Base-by-base conservation (phyloP, 2,797 vertebrate genomes). In the Epinephelus awoara region DNA sequence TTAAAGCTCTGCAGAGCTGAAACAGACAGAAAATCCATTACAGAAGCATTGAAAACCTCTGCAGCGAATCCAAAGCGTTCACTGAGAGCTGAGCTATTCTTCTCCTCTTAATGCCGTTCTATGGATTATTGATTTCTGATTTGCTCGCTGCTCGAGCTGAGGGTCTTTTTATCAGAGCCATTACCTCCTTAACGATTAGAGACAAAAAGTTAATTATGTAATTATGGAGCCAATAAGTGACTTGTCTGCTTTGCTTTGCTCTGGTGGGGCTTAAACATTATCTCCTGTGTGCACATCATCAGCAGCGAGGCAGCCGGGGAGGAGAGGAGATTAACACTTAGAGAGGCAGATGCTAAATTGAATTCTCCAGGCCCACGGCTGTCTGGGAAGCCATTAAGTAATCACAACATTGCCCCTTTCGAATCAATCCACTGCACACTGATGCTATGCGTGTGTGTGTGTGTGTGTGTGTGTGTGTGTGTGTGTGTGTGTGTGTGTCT, bases 121-220 rank as follows among this genome's bases (percentile, higher is more conserved):
- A 96, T 97, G 96, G 97, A 97, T 97, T 97, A 98, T 97, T 98
- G 97, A 98, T 97, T 97, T 97, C 95, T 97, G 96, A 97, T 98
- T 97, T 95, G 95, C 95, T 93, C 95, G 95, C 95, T 95, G 95
- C 96, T 96, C 94, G 2, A 94, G 95, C 95, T 94, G 96, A 96
- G 96, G 94, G 94, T 94, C 96, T 97, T 97, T 97, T 97, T 96
- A 96, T 96, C 95, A 93, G 96, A 97, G 96, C 96, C 97, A 97
- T 98, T 98, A 98, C 94, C 96, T 96, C 96, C 95, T 94, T 97
- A 98, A 98, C 95, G 96, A 97, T 96, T 96, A 97, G 96, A 98
- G 97, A 98, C 97, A 96, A 97, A 97, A 97, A 97, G 96, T 97
- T 98, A 97, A 98, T 98, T 96, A 97, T 96, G 96, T 97, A 95